Conservation (phyloP, 1,140 invertebrate species). For the Globodera ellingtonae region DNA sequence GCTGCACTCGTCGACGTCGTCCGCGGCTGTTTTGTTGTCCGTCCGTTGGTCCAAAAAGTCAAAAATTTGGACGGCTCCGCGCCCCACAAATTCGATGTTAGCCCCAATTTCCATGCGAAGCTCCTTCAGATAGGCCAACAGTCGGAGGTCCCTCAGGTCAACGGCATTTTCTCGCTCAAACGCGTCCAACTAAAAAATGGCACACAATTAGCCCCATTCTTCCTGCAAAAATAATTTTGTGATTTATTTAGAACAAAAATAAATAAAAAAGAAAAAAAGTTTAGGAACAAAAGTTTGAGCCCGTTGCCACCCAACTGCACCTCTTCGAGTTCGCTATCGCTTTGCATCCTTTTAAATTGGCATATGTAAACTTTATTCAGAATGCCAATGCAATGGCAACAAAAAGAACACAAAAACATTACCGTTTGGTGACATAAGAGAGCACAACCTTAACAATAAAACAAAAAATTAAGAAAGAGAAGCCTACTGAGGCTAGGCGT, state of each 20-base stretch:
- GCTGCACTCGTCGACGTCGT: too few species aligned
- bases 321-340: conserved; percentile 12
- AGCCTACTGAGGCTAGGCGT: too few species aligned
- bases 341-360: not conserved
- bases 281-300: not conserved
- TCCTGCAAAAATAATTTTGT: too few species aligned
- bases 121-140: conserved; percentile 21
- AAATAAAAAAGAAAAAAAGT: not conserved
- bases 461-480: not conserved
- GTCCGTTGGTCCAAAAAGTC: conserved; percentile 24
- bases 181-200: conserved; percentile 6
- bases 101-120: conserved; percentile 13
- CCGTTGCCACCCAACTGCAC: not conserved
- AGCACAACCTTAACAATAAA: conserved; percentile 17
- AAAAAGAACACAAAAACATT: not conserved
- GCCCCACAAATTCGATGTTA: conserved; percentile 17
- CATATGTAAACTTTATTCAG: too few species aligned
- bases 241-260: not conserved
- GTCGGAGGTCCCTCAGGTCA: conserved; percentile 6
- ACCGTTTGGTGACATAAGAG: conserved; percentile 25
- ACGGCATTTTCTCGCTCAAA: conserved; percentile 11
- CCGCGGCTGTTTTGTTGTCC: too few species aligned
- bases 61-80: conserved; percentile 6
- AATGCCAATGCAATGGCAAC: too few species aligned
- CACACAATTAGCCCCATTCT: too few species aligned